Percentiles rank a stretch among this genome's conserved stretches.
Conservation (phyloP, 2,888 invertebrate species). For the Drosophila demipolita region DNA sequence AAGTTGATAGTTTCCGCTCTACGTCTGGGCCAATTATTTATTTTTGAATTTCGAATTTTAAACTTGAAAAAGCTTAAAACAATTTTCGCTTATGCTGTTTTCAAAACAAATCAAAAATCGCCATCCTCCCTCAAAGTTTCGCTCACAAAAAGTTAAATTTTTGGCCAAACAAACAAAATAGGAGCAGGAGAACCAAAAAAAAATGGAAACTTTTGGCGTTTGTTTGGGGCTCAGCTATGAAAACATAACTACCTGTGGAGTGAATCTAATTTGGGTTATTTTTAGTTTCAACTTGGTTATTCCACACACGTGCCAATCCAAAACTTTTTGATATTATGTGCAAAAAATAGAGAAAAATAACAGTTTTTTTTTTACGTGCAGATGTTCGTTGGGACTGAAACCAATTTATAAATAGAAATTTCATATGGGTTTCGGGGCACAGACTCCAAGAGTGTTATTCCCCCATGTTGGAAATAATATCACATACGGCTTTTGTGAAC, state of each 20-base stretch:
- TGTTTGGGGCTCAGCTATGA: conserved; percentile 18
- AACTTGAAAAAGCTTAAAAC: conserved; percentile 30
- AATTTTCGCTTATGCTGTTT: conserved; percentile 30
- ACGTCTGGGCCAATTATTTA: conserved; percentile 4
- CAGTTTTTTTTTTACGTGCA: not conserved
- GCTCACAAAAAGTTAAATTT: conserved; percentile 28
- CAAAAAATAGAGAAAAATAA: not conserved
- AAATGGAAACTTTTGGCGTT: conserved; percentile 26
- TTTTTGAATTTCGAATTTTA: not conserved
- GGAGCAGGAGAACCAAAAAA: not conserved
- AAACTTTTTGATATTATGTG: conserved; percentile 16
- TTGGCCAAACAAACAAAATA: conserved; percentile 10
- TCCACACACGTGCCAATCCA: conserved; percentile 4
- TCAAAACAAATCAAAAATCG: conserved; percentile 27
- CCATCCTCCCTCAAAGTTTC: conserved; percentile 19
- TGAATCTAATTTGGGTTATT: conserved; percentile 41
- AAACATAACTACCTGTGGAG: conserved; percentile 45
- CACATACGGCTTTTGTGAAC: conserved; percentile 92
- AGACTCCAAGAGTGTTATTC: not conserved
- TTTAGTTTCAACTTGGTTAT: conserved; percentile 18
- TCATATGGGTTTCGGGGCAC: not conserved
- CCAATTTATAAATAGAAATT: not conserved
- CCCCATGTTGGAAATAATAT: conserved; percentile 18
- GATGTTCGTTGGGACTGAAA: too few species aligned
- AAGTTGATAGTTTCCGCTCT: not conserved